Percentiles rank a stretch among this genome's conserved stretches.
phyloP scores from a whole-genome alignment of 23 tunicate species.

The Trididemnum clinides region DNA sequence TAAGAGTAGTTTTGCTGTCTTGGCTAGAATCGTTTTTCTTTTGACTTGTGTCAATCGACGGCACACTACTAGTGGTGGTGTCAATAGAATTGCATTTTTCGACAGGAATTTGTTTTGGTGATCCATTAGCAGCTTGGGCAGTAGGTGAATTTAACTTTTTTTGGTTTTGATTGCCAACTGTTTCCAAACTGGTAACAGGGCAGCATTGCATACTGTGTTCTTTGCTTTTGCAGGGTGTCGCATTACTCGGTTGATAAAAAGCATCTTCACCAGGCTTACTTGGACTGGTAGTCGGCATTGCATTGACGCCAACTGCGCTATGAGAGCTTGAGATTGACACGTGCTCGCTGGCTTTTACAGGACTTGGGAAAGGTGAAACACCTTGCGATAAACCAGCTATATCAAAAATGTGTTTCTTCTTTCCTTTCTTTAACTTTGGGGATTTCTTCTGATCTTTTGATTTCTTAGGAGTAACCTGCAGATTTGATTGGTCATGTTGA shows the following conservation, averaged over 20 bases:
- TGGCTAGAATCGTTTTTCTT: neutral
- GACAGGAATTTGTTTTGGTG: neutral
- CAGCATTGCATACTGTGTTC: neutral
- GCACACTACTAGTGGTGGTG: neutral
- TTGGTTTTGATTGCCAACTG: neutral
- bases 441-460: neutral
- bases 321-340: neutral
- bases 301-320: neutral
- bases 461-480: neutral
- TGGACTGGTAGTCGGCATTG: neutral
- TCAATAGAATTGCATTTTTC: neutral
- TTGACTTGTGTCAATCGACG: neutral
- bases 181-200: neutral
- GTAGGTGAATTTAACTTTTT: neutral
- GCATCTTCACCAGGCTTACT: neutral
- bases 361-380: conserved; percentile 65
- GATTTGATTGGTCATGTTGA: neutral
- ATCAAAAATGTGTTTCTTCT: conserved; percentile 37
- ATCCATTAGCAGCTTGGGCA: neutral
- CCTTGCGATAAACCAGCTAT: conserved; percentile 66
- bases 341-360: conserved; percentile 12
- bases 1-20: conserved; percentile 1
- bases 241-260: neutral
- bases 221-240: too few relatives aligned
- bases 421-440: neutral